These are phyloP conservation scores for Oxygymnocypris stewartii DNA, from an alignment of 2,113 vertebrate species.

Conservation along the genomic window DNA sequence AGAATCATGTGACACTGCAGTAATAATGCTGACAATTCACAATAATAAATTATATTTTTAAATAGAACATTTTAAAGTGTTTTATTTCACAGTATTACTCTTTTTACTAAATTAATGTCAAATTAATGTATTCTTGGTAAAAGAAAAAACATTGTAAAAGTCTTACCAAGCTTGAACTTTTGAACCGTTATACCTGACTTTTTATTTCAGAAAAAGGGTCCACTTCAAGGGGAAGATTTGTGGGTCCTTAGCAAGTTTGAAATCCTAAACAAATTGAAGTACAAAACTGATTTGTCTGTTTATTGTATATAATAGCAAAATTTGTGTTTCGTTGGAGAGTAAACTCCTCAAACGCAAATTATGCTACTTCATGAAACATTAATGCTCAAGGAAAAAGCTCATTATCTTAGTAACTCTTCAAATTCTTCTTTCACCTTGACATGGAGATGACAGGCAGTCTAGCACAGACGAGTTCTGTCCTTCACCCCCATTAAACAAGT, in stretches of 20 bases:
- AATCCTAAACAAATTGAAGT: background rate
- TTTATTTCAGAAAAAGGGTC: background rate
- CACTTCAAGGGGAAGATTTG: background rate
- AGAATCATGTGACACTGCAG: background rate
- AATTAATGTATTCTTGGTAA: background rate
- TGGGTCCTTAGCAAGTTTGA: background rate
- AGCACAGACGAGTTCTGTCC: constrained; percentile 31
- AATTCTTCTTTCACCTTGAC: constrained; percentile 31
- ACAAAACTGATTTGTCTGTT: background rate
- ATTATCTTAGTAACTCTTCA: constrained; percentile 9
- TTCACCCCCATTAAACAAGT: constrained; percentile 40
- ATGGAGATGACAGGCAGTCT: constrained; percentile 11
- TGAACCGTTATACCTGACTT: too few species aligned
- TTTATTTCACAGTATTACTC: background rate
- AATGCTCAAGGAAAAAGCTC: background rate
- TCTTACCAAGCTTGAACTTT: background rate
- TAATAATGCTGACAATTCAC: background rate
- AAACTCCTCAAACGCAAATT: background rate
- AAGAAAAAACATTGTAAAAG: background rate
- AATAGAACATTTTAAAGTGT: background rate
- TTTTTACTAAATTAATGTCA: background rate
- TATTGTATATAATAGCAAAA: background rate
- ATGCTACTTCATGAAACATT: background rate
- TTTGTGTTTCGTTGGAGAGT: background rate
- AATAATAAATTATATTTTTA: background rate